phyloP scores from a whole-genome alignment of 2,113 vertebrate species.

The Casuarius casuarius region DNA sequence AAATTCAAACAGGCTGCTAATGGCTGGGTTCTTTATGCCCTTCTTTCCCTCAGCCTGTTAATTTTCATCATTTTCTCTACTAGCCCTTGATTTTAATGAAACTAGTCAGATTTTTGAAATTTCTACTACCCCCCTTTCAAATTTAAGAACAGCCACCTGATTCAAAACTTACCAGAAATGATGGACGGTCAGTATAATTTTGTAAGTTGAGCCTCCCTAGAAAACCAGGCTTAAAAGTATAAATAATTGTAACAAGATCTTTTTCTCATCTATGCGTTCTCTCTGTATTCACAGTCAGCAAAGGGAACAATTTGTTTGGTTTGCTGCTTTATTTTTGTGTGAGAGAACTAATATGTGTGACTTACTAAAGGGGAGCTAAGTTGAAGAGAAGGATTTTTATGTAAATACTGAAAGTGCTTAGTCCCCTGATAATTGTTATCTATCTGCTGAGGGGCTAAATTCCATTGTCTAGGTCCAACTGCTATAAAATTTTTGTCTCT shows the following conservation, averaged over 20 bases:
- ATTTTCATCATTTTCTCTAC: not conserved
- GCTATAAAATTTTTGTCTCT: not conserved
- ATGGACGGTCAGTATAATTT: not conserved
- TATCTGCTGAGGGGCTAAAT: slow-evolving; percentile 27
- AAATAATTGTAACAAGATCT: not conserved
- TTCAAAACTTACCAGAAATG: not conserved
- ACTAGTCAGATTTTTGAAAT: not conserved
- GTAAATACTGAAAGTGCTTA: slow-evolving; percentile 21
- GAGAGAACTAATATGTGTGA: slow-evolving; percentile 8
- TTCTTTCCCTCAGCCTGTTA: not conserved
- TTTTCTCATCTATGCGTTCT: not conserved
- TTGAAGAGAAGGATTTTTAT: slow-evolving; percentile 33
- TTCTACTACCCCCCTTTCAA: not conserved
- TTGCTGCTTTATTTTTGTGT: not conserved
- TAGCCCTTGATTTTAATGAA: not conserved
- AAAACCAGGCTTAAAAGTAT: not conserved
- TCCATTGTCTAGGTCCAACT: not conserved
- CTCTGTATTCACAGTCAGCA: not conserved
- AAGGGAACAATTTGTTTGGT: not conserved
- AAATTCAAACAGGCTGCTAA: not conserved
- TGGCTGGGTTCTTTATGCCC: not conserved
- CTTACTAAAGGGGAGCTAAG: not conserved
- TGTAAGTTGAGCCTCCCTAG: not conserved
- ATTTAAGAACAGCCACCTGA: not conserved
- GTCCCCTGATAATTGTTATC: slow-evolving; percentile 19